Conservation (phyloP, 2,113 vertebrate species). For the Percina caprodes region DNA sequence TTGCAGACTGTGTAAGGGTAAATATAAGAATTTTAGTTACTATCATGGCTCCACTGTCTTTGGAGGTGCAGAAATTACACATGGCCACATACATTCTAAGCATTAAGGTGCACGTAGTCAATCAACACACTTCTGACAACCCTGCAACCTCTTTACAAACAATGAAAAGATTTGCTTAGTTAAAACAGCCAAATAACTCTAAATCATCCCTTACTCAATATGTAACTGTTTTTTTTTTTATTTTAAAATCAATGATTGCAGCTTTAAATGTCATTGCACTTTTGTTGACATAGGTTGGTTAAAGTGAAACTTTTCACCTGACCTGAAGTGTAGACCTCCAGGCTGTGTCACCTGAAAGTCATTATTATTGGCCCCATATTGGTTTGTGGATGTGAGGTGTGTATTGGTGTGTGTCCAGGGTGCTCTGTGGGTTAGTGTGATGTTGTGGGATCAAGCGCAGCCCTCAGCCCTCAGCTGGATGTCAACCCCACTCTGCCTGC, state of each 20-base stretch:
- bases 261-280: background rate
- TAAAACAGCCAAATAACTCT: too few species aligned
- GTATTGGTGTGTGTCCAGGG: conserved; percentile 43
- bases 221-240: background rate
- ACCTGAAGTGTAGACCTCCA: conserved; percentile 12
- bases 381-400: conserved; percentile 27
- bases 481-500: conserved; percentile 77
- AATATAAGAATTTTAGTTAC: too few species aligned
- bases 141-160: too few species aligned
- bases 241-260: background rate
- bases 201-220: too few species aligned
- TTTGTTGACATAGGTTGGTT: background rate
- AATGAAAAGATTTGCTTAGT: too few species aligned
- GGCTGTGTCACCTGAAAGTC: conserved; percentile 10
- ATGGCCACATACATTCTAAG: too few species aligned
- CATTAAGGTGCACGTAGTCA: too few species aligned
- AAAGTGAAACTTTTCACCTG: conserved; percentile 4
- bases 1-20: too few species aligned
- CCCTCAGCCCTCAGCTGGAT: conserved; percentile 84
- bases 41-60: too few species aligned
- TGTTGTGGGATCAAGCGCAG: conserved; percentile 64
- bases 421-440: conserved; percentile 51
- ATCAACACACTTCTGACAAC: too few species aligned
- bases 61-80: too few species aligned
- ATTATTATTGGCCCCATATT: conserved; percentile 14